Evolutionary conservation across 2,888 invertebrate species (phyloP).

Genomic region (Ditula angustiorana): DNA sequence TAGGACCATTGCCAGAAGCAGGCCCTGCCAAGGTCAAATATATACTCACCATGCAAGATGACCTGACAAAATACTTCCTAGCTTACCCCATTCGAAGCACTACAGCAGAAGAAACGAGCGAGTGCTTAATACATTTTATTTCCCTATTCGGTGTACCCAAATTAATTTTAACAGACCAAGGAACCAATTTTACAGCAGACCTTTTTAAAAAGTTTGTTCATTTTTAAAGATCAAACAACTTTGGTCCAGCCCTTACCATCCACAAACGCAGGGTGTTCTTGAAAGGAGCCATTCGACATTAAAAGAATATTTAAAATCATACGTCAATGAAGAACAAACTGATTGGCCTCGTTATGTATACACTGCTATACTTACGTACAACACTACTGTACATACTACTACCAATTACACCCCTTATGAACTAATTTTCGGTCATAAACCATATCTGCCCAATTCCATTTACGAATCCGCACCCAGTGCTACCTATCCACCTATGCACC

Average conservation of each 20-base stretch:
- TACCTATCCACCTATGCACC: constrained; percentile 26
- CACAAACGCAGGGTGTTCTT: constrained; percentile 41
- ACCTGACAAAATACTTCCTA: constrained; percentile 42
- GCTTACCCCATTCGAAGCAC: constrained; percentile 39
- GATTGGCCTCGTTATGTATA: constrained; percentile 43
- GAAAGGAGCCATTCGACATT: constrained; percentile 41
- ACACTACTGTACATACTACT: constrained; percentile 40
- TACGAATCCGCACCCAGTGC: neutral
- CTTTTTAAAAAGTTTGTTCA: constrained; percentile 33
- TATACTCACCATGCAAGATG: constrained; percentile 44
- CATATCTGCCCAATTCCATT: constrained; percentile 17
- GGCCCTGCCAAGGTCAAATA: constrained; percentile 35
- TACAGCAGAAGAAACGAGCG: constrained; percentile 42
- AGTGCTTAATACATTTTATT: constrained; percentile 41
- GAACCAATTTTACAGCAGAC: constrained; percentile 39
- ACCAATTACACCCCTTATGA: constrained; percentile 39
- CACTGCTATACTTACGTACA: constrained; percentile 44
- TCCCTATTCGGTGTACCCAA: constrained; percentile 43
- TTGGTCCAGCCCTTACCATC: constrained; percentile 40
- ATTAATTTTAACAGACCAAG: constrained; percentile 37
- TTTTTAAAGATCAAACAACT: constrained; percentile 40
- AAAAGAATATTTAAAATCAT: constrained; percentile 43
- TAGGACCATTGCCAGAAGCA: constrained; percentile 45
- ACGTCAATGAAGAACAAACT: constrained; percentile 39
- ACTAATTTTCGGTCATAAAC: constrained; percentile 37